phyloP scores from a whole-genome alignment of 2,888 invertebrate genomes.

The Pilophorus perplexus region DNA sequence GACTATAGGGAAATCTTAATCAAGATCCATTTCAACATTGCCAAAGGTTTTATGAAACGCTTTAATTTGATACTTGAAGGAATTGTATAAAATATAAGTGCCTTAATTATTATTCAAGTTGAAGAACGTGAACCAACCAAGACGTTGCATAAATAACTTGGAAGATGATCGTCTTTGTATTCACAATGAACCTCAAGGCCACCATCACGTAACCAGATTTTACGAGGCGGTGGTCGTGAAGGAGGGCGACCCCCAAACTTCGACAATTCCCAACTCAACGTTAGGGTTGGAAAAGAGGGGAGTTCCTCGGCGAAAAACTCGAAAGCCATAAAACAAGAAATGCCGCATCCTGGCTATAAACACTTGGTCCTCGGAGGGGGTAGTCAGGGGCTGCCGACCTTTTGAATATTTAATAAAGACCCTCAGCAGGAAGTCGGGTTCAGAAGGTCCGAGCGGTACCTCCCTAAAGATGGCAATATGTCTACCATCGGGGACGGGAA shows the following conservation, averaged over 20 bases:
- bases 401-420: conserved; percentile 15
- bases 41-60: too few species aligned
- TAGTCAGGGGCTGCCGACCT: not conserved
- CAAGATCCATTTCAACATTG: too few species aligned
- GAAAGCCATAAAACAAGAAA: conserved; percentile 9
- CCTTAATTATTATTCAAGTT: too few species aligned
- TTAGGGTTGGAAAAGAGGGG: not conserved
- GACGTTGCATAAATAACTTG: not conserved
- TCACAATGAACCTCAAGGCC: not conserved
- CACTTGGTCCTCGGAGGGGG: conserved; percentile 4
- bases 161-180: not conserved
- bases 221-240: not conserved
- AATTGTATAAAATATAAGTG: too few species aligned
- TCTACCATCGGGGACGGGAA: not conserved
- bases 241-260: conserved; percentile 1
- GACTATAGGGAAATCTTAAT: too few species aligned
- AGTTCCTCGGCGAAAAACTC: not conserved
- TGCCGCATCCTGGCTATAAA: conserved; percentile 3
- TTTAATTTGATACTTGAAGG: too few species aligned
- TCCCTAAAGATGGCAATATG: not conserved
- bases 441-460: not conserved
- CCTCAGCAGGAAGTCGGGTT: not conserved
- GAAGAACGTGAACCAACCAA: too few species aligned
- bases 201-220: not conserved
- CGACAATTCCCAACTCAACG: not conserved